These are phyloP conservation scores for Hydrozoanthus gracilis DNA, from an alignment of 92 coral and sea anemone genomes.

Conservation along the genomic window DNA sequence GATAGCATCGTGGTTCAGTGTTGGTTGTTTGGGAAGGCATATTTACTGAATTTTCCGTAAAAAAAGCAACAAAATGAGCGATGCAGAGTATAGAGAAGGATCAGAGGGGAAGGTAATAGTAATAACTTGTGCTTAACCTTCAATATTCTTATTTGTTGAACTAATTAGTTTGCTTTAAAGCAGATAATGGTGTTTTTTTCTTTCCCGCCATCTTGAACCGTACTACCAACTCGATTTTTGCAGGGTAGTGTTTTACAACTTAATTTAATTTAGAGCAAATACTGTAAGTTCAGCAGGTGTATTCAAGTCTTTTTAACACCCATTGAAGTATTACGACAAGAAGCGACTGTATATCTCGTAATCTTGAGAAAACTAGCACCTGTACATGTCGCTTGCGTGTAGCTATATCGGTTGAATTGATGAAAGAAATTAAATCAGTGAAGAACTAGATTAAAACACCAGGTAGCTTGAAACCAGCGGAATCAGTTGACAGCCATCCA, in stretches of 20 bases:
- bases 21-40: background rate
- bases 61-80: constrained; percentile 66
- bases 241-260: too few species aligned
- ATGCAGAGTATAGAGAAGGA: constrained; percentile 69
- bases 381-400: too few species aligned
- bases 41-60: background rate
- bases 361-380: too few species aligned
- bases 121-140: background rate
- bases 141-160: background rate
- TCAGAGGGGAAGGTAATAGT: constrained; percentile 79
- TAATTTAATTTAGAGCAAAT: background rate
- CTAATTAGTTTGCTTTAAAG: background rate
- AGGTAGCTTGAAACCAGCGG: too few species aligned
- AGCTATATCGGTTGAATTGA: background rate
- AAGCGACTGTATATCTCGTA: background rate
- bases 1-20: constrained; percentile 38
- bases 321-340: background rate
- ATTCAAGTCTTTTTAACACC: background rate
- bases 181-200: background rate
- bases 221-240: background rate
- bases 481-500: too few species aligned
- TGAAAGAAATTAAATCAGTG: too few species aligned
- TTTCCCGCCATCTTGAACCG: constrained; percentile 29
- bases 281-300: background rate
- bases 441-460: too few species aligned